Evolutionary conservation across 2,888 invertebrate species (phyloP), one percentile per base, ranked within the genome.

Genomic region (Eurytoma californica): DNA sequence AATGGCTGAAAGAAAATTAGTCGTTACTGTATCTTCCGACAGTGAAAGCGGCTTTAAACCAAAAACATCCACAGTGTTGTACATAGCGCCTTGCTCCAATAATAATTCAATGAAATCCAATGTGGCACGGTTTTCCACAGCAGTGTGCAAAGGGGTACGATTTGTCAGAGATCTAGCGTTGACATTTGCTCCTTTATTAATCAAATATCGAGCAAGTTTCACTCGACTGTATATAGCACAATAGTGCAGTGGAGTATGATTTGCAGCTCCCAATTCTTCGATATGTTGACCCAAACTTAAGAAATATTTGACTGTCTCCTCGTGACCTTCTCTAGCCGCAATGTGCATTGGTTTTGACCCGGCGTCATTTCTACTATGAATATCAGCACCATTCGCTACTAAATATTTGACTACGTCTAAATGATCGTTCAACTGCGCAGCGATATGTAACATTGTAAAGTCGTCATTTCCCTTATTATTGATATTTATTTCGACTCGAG

Each of bases 31-130:
- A 9, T 82, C 77, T 69, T 24, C 24, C 9, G 30, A 58, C 18
- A 84, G 18, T 72, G 84, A 75, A 20, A 81, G 0, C 9, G 86
- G 85, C 72, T 72, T 83, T 82, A 80, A 79, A 60, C 80, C 76
- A 55, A 79, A 60, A 3, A 69, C 67, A 82, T 83, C 79, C 28
- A 79, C 30, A 18, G 47, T 53, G n/a, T 78, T 61, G 30, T 68
- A 57, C 0, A 47, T 5, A 0, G 68, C 78, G 4, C 67, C 67
- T 3, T 72, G 14, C 51, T 55, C 20, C 12, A 77, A 24, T 39
- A 77, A 69, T n/a, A 53, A 9, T 7, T 53, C 55, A 9, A 66
- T 5, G 2, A 72, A 3, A 7, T 28, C 28, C 13, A 14, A 55
- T 9, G 3, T 3, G 0, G 47, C 66, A 4, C 7, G 0, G 4